Percentiles rank a stretch among this genome's conserved stretches.
phyloP scores from a whole-genome alignment of 1,140 invertebrate species.

The Proctacanthus coquilletti region DNA sequence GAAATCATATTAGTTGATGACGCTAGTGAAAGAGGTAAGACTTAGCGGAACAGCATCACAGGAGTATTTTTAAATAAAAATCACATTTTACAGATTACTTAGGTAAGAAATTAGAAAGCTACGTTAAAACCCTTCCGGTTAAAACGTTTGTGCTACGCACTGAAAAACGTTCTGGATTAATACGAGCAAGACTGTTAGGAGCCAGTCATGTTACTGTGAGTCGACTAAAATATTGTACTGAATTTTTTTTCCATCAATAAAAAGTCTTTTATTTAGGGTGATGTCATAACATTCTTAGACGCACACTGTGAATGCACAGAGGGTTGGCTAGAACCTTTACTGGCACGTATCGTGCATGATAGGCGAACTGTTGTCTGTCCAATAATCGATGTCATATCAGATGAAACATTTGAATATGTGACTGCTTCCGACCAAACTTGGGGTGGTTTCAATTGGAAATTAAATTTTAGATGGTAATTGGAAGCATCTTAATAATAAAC shows the following conservation, averaged over 20 bases:
- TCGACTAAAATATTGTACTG: not conserved
- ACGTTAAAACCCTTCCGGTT: slow-evolving; percentile 71
- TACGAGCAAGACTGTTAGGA: slow-evolving; percentile 79
- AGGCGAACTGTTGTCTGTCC: slow-evolving; percentile 90
- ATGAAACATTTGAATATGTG: slow-evolving; percentile 93
- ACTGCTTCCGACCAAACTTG: slow-evolving; percentile 90
- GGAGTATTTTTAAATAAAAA: slow-evolving; percentile 5
- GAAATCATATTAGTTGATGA: slow-evolving; percentile 95
- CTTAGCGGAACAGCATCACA: no score
- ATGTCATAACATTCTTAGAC: slow-evolving; percentile 92
- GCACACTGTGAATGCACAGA: slow-evolving; percentile 91
- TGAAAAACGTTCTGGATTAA: slow-evolving; percentile 79
- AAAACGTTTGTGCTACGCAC: slow-evolving; percentile 67
- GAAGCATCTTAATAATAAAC: not conserved
- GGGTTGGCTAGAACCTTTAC: slow-evolving; percentile 87
- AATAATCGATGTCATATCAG: slow-evolving; percentile 96
- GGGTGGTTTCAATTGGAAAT: slow-evolving; percentile 96
- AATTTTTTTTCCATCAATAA: not conserved
- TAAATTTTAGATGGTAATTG: slow-evolving; percentile 88
- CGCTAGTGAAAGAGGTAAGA: slow-evolving; percentile 79
- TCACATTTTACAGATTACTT: slow-evolving; percentile 58
- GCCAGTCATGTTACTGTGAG: slow-evolving; percentile 65
- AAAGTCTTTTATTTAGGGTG: slow-evolving; percentile 36
- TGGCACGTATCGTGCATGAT: slow-evolving; percentile 79
- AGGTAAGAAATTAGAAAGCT: slow-evolving; percentile 75